Evolutionary conservation across 2,888 invertebrate genomes (phyloP).

Genomic region (Galeopsomyia nigrocyanea): DNA sequence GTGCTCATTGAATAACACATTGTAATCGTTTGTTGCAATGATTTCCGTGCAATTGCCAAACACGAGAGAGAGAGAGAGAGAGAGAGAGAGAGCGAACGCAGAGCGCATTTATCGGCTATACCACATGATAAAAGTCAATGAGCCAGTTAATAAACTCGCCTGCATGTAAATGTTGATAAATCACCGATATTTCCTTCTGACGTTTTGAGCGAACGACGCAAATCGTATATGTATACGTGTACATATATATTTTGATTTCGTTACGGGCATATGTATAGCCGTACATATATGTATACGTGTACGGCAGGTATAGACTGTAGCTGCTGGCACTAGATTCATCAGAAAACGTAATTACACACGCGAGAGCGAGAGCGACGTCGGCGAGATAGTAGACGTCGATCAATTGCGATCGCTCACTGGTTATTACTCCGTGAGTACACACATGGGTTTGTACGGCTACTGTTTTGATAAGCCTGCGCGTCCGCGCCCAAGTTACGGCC

Average conservation of each 20-base stretch:
- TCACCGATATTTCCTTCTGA: constrained; percentile 23
- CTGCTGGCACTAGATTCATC: constrained; percentile 20
- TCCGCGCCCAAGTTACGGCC: constrained; percentile 17
- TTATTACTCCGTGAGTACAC: constrained; percentile 31
- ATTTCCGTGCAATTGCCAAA: constrained; percentile 21
- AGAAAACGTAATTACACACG: constrained; percentile 40
- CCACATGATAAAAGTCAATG: constrained; percentile 35
- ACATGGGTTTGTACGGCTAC: background rate
- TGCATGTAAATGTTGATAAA: constrained; percentile 16
- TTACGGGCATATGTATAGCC: no score
- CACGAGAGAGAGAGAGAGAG: background rate
- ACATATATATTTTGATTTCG: constrained; percentile 27
- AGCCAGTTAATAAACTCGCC: constrained; percentile 27
- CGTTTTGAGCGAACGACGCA: background rate
- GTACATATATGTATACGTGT: no score
- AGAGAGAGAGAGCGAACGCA: no score
- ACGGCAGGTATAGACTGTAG: no score
- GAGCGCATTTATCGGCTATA: constrained; percentile 17
- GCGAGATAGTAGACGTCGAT: constrained; percentile 42
- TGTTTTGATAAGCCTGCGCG: constrained; percentile 39
- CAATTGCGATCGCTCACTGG: constrained; percentile 39
- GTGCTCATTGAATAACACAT: constrained; percentile 30
- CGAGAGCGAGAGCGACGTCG: constrained; percentile 13
- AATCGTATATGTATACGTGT: background rate
- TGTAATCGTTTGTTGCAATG: constrained; percentile 29